Base-by-base conservation (phyloP, 2,797 vertebrate species). In the Melopsittacus undulatus region DNA sequence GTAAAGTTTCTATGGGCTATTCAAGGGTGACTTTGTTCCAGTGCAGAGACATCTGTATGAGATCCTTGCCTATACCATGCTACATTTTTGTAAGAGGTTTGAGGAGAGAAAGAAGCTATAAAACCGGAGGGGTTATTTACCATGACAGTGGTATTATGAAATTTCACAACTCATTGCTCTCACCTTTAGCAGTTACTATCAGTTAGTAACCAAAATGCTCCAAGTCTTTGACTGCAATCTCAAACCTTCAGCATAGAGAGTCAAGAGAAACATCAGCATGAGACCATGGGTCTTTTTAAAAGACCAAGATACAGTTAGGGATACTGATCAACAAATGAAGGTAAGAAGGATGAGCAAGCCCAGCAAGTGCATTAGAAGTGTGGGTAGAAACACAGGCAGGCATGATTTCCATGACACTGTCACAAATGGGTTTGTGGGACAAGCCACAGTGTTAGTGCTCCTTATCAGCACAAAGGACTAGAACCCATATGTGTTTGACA, bases 121-220 rank as follows among this genome's bases (percentile, higher is more conserved):
- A 48, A 69, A 63, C 38, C 72, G 4, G 20, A 4, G 21, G 29
- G 27, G 23, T 94, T 84, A 56, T 70, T 84, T 72, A 69, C 90
- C 79, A 32, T 51, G 67, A 34, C 78, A 84, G 76, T 24, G 69
- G 23, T 23, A 24, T 0, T 10, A 13, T 1, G 59, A 76, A 77
- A 83, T 76, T 45, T 36, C 70, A 66, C 83, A 90, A 75, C 63
- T 89, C 30, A 0, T 80, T 64, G 38, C 80, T 94, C 77, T 92
- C 67, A 75, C 77, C 81, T 83, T 32, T 56, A 73, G 77, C 80
- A 59, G 20, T 63, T 32, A 11, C 82, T 34, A 78, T 5, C 78
- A 59, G 75, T 26, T 62, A 10, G 19, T 9, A 36, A n/a, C 54
- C 70, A 78, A n/a, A 48, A 42, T 0, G 0, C 36, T 87, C 9